Base-by-base conservation (phyloP, 2,888 invertebrate genomes). In the Malthinus seriepunctatus region DNA sequence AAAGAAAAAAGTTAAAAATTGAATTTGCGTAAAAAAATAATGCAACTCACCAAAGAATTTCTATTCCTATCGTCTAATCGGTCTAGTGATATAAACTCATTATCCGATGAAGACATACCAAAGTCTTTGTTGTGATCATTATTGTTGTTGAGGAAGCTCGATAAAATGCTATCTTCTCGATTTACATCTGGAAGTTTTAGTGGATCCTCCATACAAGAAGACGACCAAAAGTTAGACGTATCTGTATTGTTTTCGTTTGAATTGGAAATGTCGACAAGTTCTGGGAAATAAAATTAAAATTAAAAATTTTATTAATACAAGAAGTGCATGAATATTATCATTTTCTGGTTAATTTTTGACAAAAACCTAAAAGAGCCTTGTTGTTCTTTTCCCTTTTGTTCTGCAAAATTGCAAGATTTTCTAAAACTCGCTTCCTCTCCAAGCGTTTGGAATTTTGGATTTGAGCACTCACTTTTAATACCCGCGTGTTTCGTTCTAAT, bases 21-120 rank as follows among this genome's bases (percentile, higher is more conserved):
- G 6, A 48, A 9, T 23, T 31, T 31, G 37, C 10, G 11, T 23
- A n/a, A 32, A 32, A 15, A 49, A 31, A n/a, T n/a, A 15, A 11
- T 8, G 8, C 12, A 15, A 10, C 8, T 70, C 66, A 78, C 78
- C 75, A 78, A 69, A 37, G 77, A 71, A 59, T 56, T 65, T 42
- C 73, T 62, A 51, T 72, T 76, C 39, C 76, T 58, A 39, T 76
- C 75, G 47, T 76, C 77, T 60, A 77, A 67, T 5, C 77, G 66
- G 56, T 78, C 78, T 60, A 79, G 59, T 1, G 78, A 76, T 42
- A 79, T 78, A 60, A 74, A 78, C 59, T 79, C 79, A 42, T 72
- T 76, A 42, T 79, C 79, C 50, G 74, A 77, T 8, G 73, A 73
- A 3, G 75, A 74, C 57, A 78, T 76, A 9, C 78, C 77, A 44